Evolutionary conservation across 1,140 invertebrate species (phyloP), one percentile per base, ranked within the genome.

Genomic region (Penaeus chinensis): DNA sequence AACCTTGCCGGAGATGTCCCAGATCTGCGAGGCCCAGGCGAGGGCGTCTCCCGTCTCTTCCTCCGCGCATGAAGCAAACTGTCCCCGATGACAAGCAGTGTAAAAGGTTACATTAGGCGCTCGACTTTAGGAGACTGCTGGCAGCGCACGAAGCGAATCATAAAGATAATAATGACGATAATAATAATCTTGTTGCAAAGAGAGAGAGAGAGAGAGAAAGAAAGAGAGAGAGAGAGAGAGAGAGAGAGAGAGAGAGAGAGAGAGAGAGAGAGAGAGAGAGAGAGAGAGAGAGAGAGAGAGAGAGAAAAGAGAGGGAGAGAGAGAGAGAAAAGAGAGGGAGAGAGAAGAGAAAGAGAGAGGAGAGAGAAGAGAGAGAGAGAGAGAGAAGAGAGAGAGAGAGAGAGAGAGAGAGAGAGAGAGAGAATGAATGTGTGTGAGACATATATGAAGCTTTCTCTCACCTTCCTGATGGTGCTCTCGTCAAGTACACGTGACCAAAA

Each of bases 1-100:
- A 11, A 85, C 82, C 20, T 90, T 88, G 11, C 90, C 90, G 61
- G 76, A 66, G 66, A 90, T 61, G 16, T 89, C 69, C 90, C 90
- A 90, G 8, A 37, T 0, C 69, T 82, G 69, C n/a, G n/a, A 27
- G 4, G 82, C 81, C 90, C 90, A 90, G 0, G 84, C 80, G 10
- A 90, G 88, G 3, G 83, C 81, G 19, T 80, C 82, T 2, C 82
- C 88, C 62, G 89, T 88, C 32, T 69, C 65, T n/a, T 37, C 20
- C 5, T 60, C 66, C 24, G 65, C 62, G 74, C 90, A 90, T 1
- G 10, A 13, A 1, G 90, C 88, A 20, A 89, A 71, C 90, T 90
- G 65, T 2, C 7, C 3, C n/a, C 20, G 20, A 32, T 37, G 19
- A 8, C 37, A 22, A 19, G 19, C 24, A 42, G 13, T 24, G 69